Evolutionary conservation across 2,797 vertebrate species (phyloP).

Genomic region (Ctenopoma multispine): DNA sequence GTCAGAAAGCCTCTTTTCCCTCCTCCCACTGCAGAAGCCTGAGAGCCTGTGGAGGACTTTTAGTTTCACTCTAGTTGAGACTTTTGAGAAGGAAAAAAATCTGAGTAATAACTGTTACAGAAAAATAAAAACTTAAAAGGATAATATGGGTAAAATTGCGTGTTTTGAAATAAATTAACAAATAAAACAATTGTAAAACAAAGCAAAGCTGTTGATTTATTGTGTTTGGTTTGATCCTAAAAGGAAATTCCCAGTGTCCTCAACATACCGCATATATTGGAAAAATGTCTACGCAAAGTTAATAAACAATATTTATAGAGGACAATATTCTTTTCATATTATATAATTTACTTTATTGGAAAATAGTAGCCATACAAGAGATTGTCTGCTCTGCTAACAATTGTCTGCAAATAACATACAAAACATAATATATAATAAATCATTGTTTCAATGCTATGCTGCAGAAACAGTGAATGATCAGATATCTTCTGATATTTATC

Average conservation of each 20-base stretch:
- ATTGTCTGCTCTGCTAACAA: background rate
- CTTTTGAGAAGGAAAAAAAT: slow-evolving; percentile 85
- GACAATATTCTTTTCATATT: slow-evolving; percentile 25
- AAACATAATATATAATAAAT: background rate
- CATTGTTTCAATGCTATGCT: background rate
- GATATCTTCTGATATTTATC: background rate
- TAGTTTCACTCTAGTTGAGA: slow-evolving; percentile 85
- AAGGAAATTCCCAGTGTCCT: slow-evolving; percentile 23
- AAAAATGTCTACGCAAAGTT: slow-evolving; percentile 18
- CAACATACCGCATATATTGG: background rate
- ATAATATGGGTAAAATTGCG: slow-evolving; percentile 89
- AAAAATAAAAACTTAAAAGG: slow-evolving; percentile 87
- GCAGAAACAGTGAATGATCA: background rate
- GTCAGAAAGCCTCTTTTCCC: slow-evolving; percentile 83
- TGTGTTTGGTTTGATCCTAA: slow-evolving; percentile 60
- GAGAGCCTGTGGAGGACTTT: slow-evolving; percentile 86
- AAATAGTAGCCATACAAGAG: slow-evolving; percentile 38
- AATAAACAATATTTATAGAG: slow-evolving; percentile 27
- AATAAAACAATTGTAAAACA: slow-evolving; percentile 87
- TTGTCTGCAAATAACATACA: background rate
- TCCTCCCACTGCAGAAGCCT: slow-evolving; percentile 84
- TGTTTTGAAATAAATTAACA: slow-evolving; percentile 89
- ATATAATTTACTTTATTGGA: slow-evolving; percentile 33
- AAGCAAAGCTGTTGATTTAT: slow-evolving; percentile 56
- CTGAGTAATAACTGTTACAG: slow-evolving; percentile 89